Evolutionary conservation across 2,888 invertebrate species (phyloP), one percentile per base, ranked within the genome.

Genomic region (Oeneis ivallda): DNA sequence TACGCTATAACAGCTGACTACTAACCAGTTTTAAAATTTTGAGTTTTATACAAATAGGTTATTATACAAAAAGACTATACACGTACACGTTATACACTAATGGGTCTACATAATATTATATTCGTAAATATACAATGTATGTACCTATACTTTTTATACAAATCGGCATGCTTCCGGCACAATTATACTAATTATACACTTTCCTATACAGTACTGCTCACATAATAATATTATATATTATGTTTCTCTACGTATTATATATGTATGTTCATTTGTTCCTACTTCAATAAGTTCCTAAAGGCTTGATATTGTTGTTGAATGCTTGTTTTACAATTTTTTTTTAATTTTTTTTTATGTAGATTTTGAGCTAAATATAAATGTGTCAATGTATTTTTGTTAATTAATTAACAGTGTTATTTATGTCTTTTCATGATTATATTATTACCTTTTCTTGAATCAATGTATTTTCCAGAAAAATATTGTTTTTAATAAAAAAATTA

Each of bases 91-190:
- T 71, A 85, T 82, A 86, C 87, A 77, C 82, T 81, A 78, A 79
- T 90, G 89, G 90, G 89, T 90, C 89, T 89, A 89, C 86, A 79
- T 75, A 43, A n/a, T 53, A 37, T 52, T 34, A 53, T 39, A 39
- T 7, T 56, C 56, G 43, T 53, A 43, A 65, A 62, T 53, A 45
- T 54, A 62, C 52, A 67, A 49, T 45, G 50, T 37, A 54, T 63
- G n/a, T 67, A 61, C 60, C 50, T 63, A 41, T 61, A 37, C 39
- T 50, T 60, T 49, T 57, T 61, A 52, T 60, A 62, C 53, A 52
- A 39, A 64, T 66, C 57, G 64, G 71, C 71, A 72, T 72, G 71
- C 70, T 70, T 72, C 65, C 71, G 68, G 70, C 71, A 72, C 70
- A 66, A 45, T 64, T 52, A 52, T 59, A 67, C 65, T 67, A 67